Evolutionary conservation across 2,797 vertebrate species (phyloP).

Genomic region (Pseudomugil gertrudae): DNA sequence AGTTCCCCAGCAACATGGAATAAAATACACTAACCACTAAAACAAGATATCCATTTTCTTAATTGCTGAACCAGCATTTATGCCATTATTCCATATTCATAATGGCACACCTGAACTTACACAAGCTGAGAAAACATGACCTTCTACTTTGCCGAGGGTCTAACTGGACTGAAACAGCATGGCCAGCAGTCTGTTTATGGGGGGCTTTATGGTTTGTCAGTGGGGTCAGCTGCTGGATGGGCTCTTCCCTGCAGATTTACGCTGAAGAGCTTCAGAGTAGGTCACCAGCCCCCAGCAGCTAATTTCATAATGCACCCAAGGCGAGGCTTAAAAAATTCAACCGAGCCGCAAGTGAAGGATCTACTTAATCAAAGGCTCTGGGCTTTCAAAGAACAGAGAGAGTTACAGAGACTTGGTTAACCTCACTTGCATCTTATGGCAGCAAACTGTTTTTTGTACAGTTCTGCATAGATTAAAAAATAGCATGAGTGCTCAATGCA

Average conservation of each 20-base stretch:
- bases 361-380: conserved; percentile 70
- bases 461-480: conserved; percentile 2
- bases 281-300: conserved; percentile 68
- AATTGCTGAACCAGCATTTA: conserved; percentile 55
- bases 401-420: conserved; percentile 21
- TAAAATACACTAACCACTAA: conserved; percentile 14
- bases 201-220: conserved; percentile 67
- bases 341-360: conserved; percentile 54
- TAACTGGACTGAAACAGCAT: conserved; percentile 51
- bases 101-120: conserved; percentile 46
- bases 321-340: conserved; percentile 73
- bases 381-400: conserved; percentile 47
- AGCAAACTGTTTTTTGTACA: conserved; percentile 10
- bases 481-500: background rate
- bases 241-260: conserved; percentile 67
- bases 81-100: conserved; percentile 42
- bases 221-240: conserved; percentile 63
- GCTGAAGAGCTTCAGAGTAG: conserved; percentile 56
- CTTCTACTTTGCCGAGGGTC: conserved; percentile 44
- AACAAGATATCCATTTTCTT: conserved; percentile 35
- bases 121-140: conserved; percentile 50
- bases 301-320: conserved; percentile 80
- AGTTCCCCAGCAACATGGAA: conserved; percentile 13
- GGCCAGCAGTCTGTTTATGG: conserved; percentile 73
- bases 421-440: conserved; percentile 8